These are phyloP conservation scores for Upupa epops DNA, from an alignment of 2,113 vertebrate genomes.

Conservation along the genomic window DNA sequence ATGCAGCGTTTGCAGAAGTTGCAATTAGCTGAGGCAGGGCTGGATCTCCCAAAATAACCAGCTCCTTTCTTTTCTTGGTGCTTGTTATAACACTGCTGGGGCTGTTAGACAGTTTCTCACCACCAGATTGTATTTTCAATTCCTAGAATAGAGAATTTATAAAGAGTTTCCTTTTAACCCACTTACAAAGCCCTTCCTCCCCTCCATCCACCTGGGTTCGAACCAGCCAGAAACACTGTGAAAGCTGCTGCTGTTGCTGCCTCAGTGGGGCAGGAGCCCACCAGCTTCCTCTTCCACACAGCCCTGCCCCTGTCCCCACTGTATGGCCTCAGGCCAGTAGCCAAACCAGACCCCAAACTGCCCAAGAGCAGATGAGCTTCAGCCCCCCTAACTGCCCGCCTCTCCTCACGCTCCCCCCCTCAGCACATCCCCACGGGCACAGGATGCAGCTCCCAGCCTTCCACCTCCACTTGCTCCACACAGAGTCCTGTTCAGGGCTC, in stretches of 20 bases:
- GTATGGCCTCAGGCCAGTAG: background rate
- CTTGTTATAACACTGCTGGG: background rate
- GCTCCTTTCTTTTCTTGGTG: background rate
- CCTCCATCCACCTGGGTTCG: background rate
- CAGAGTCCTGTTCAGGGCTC: background rate
- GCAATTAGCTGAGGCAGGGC: background rate
- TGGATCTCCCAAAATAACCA: background rate
- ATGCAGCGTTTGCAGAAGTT: background rate
- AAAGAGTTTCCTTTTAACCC: background rate
- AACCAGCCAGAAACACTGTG: background rate
- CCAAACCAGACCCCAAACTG: rapidly evolving
- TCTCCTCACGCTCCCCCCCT: background rate
- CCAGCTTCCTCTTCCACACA: background rate
- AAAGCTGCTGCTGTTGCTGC: background rate
- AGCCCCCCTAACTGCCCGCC: background rate
- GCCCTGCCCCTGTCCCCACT: background rate
- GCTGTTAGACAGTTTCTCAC: background rate
- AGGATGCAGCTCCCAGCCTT: background rate
- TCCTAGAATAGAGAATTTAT: background rate
- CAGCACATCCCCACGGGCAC: background rate
- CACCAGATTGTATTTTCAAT: background rate
- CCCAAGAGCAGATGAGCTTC: background rate
- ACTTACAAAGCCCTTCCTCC: background rate
- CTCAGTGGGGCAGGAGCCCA: background rate
- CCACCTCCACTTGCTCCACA: background rate